These are phyloP conservation scores for Conus betulinus DNA, from an alignment of 1,140 invertebrate species.

Conservation along the genomic window DNA sequence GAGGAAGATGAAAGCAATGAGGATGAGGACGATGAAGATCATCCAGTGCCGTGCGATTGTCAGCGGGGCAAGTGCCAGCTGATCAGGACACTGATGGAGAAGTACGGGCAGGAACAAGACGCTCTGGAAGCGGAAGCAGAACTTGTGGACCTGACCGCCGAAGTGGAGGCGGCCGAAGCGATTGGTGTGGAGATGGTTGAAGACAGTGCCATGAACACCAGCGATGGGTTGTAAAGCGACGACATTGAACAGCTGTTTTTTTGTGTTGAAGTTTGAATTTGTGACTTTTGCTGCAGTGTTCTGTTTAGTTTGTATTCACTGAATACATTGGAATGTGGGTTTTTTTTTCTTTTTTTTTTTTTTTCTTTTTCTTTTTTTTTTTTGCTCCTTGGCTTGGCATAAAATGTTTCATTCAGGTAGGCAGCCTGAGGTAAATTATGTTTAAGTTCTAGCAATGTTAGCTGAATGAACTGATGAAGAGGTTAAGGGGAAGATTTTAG, in stretches of 20 bases:
- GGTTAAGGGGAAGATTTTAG: no score
- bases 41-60: conserved; percentile 66
- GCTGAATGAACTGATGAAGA: no score
- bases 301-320: no score
- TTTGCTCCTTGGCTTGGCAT: no score
- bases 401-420: no score
- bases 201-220: neutral
- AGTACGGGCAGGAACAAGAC: conserved; percentile 62
- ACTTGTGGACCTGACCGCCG: conserved; percentile 31
- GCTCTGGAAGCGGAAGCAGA: conserved; percentile 63
- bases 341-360: no score
- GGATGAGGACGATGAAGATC: conserved; percentile 39
- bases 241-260: no score
- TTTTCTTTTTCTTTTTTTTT: no score
- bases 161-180: conserved; percentile 27
- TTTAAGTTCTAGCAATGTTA: no score
- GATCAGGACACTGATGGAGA: conserved; percentile 63
- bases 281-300: neutral
- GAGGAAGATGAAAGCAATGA: conserved; percentile 24
- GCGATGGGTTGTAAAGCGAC: neutral
- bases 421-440: no score
- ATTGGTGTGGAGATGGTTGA: conserved; percentile 14
- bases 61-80: conserved; percentile 58
- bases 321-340: no score
- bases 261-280: neutral